Base-by-base conservation (phyloP, 1,140 invertebrate genomes). In the Sitophilus oryzae region DNA sequence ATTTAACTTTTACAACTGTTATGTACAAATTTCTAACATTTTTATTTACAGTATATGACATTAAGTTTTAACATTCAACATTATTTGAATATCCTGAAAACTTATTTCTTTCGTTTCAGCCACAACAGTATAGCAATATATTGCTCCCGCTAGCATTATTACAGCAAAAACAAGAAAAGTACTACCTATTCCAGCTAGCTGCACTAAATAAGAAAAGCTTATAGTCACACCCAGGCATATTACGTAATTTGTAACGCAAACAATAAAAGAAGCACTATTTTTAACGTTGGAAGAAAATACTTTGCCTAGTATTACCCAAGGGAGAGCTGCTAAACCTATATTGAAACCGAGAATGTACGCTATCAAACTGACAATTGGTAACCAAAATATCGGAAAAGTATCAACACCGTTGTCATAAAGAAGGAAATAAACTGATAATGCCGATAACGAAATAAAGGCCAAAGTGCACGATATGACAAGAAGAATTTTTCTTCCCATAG, bases 291-390 rank as follows among this genome's bases (percentile, higher is more conserved):
- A 75, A 2, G 89, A 81, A 59, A 91, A 87, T 60, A 92, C 79
- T 71, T 93, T 87, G 1, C 83, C 83, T 76, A 89, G 83, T 23
- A 93, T 79, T 0, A 88, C 79, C 87, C 89, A 91, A 0, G 88
- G 86, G 5, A 93, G 71, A 0, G 88, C 85, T 0, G 88, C 89
- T 59, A 89, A 83, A 1, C 86, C 87, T 16, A 51, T 58, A 44
- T 62, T 61, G 40, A 64, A 67, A 3, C 45, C 45, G 2, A 59
- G 15, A 19, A 63, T 59, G 38, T 61, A 67, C 3, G 48, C 23
- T 6, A 62, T 48, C 15, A 67, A 42, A 15, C 47, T 45, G 2
- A 56, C 18, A 3, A 66, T 35, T 6, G 66, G 66, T 23, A 67
- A 25, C 48, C 61, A 66, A 20, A 20, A 52, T 4, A 66, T 52